phyloP scores from a whole-genome alignment of 2,888 invertebrate genomes.

The Cremastinae sp. region DNA sequence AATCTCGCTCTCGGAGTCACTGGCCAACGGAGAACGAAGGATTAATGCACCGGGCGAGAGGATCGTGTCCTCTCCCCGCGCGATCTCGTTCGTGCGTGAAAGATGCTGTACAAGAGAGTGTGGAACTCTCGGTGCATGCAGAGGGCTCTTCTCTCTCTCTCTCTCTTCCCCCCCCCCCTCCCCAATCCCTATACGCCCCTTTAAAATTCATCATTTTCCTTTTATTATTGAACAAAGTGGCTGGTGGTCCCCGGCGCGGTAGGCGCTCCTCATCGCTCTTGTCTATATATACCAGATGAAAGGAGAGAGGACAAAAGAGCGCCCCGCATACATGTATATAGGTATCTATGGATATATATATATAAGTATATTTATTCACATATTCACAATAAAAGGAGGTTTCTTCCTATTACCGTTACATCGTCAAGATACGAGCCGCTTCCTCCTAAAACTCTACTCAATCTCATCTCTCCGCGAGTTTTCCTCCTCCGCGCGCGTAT shows the following conservation, averaged over 20 bases:
- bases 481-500: too few relatives aligned
- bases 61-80: conserved; percentile 24
- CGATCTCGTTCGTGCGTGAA: conserved; percentile 54
- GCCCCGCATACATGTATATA: neutral
- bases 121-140: conserved; percentile 25
- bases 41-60: conserved; percentile 37
- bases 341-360: conserved; percentile 19
- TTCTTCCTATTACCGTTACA: conserved; percentile 49
- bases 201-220: too few relatives aligned
- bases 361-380: neutral
- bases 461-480: neutral
- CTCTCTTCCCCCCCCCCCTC: too few relatives aligned
- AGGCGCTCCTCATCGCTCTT: too few relatives aligned
- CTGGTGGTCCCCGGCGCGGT: too few relatives aligned
- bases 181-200: too few relatives aligned
- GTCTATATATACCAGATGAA: neutral
- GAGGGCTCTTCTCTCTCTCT: conserved; percentile 25
- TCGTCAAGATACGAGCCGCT: neutral
- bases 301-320: conserved; percentile 27
- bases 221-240: too few relatives aligned
- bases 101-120: conserved; percentile 32
- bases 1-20: conserved; percentile 16
- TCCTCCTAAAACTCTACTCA: conserved; percentile 16
- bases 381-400: conserved; percentile 19
- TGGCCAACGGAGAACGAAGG: conserved; percentile 14